Base-by-base conservation (phyloP, 1,140 invertebrate genomes). In the Drepana arcuata region DNA sequence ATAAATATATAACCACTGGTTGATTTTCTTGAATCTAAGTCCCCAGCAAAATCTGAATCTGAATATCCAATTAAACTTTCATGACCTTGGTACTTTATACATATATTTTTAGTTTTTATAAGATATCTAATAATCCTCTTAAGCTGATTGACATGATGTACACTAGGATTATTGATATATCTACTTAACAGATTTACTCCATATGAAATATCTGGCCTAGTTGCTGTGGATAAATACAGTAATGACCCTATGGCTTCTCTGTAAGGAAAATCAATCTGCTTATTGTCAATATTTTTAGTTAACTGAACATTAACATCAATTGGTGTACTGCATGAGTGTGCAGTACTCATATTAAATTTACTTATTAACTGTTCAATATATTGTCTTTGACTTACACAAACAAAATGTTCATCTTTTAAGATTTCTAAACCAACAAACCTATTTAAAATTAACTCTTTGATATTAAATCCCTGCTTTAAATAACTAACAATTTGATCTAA, bases 161-260 rank as follows among this genome's bases (percentile, higher is more conserved):
- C 26, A 40, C 42, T 41, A 28, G 51, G 66, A 41, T 48, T 49
- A 34, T 44, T 54, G 4, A 51, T 32, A 38, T 42, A 62, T 41
- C 53, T 32, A 34, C 61, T 72, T 6, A 60, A 45, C 43, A 55
- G 50, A 36, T 51, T 59, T 1, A 71, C 66, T 14, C 42, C 52
- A 58, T 54, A 59, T 27, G 48, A 34, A n/a, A 81, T 68, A 49
- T 82, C 73, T 23, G 74, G 78, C 18, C 69, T 53, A 30, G 60
- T 72, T 28, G 61, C 63, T 9, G 50, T 45, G 0, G 68, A 48
- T 12, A 81, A 33, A 30, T 74, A 77, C 29, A 83, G 50, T 6
- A 84, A 41, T 12, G 59, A 48, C 10, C 74, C 66, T 9, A 82
- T 59, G 1, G 51, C 48, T 57, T 72, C 53, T 40, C 57, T 39